Evolutionary conservation across 64 coral and sea anemone species (phyloP).

Genomic region (Montipora sp.): DNA sequence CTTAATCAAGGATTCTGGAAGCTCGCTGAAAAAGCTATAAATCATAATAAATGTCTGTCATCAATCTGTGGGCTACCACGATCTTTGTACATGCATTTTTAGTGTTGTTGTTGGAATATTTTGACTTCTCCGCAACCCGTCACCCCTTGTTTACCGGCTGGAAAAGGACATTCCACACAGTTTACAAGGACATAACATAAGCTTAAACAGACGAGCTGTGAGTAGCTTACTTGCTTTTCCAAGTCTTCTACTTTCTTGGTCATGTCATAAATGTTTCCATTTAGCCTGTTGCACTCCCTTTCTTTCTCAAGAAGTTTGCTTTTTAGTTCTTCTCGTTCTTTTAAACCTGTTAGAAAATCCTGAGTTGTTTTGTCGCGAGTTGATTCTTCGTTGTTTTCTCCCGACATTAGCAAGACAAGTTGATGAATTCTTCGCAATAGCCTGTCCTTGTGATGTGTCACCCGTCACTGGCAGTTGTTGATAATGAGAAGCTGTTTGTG

Average conservation of each 20-base stretch:
- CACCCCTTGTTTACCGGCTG: no score
- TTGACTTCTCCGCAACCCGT: no score
- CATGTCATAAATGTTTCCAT: constrained; percentile 88
- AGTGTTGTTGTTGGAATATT: no score
- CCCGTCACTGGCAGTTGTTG: neutral
- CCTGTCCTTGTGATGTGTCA: neutral
- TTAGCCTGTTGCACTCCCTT: constrained; percentile 75
- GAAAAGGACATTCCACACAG: no score
- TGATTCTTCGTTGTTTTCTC: neutral
- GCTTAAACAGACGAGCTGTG: neutral
- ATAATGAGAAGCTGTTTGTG: neutral
- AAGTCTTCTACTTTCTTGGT: constrained; percentile 79
- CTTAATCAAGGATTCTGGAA: no score
- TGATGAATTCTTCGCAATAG: neutral
- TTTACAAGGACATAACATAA: neutral
- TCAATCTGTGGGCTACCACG: no score
- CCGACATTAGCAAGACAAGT: constrained; percentile 2
- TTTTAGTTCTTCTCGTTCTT: constrained; percentile 93
- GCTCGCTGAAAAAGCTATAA: no score
- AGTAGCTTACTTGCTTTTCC: constrained; percentile 82
- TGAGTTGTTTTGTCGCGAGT: constrained; percentile 86
- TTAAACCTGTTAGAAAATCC: constrained; percentile 89
- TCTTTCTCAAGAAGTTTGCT: constrained; percentile 75
- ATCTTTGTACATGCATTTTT: no score
- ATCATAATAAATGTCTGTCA: no score